A percentile compares a stretch with the other conserved stretches of the same genome.
phyloP scores from a whole-genome alignment of 2,888 invertebrate genomes.

The Athalia circularis region DNA sequence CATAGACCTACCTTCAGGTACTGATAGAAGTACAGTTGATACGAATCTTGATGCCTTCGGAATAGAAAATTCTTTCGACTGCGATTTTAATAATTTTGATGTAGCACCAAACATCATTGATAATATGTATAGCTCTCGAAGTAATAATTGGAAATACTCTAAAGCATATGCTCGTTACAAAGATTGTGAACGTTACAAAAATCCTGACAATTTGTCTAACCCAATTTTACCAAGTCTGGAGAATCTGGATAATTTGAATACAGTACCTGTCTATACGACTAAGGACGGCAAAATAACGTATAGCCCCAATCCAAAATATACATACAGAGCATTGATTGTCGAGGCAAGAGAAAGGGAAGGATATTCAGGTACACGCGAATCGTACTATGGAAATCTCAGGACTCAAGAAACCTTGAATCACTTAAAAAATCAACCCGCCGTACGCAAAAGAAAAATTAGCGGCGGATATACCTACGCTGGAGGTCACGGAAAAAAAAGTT shows the following conservation, averaged over 20 bases:
- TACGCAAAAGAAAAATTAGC: slow-evolving; percentile 33
- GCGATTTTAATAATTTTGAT: slow-evolving; percentile 62
- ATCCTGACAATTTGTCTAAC: slow-evolving; percentile 61
- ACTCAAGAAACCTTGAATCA: slow-evolving; percentile 24
- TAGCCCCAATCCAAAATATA: slow-evolving; percentile 69
- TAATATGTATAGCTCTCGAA: not conserved
- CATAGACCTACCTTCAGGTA: not conserved
- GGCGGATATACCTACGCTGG: not conserved
- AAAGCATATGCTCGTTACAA: slow-evolving; percentile 38
- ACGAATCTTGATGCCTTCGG: slow-evolving; percentile 7
- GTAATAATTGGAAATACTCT: slow-evolving; percentile 38
- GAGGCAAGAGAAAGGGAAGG: slow-evolving; percentile 64
- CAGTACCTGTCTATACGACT: slow-evolving; percentile 71
- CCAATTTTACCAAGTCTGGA: slow-evolving; percentile 63
- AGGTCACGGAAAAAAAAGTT: slow-evolving; percentile 18
- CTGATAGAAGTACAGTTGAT: slow-evolving; percentile 1
- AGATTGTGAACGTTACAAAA: slow-evolving; percentile 43
- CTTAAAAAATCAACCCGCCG: slow-evolving; percentile 31
- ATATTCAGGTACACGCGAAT: slow-evolving; percentile 46
- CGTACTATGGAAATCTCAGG: slow-evolving; percentile 46
- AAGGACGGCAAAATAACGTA: slow-evolving; percentile 72
- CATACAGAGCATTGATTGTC: slow-evolving; percentile 65
- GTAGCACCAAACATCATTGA: slow-evolving; percentile 57
- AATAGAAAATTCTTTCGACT: slow-evolving; percentile 39
- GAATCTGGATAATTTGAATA: slow-evolving; percentile 63